A percentile compares a stretch with the other conserved stretches of the same genome.
phyloP scores from a whole-genome alignment of 2,113 vertebrate genomes.

The Lota lota region DNA sequence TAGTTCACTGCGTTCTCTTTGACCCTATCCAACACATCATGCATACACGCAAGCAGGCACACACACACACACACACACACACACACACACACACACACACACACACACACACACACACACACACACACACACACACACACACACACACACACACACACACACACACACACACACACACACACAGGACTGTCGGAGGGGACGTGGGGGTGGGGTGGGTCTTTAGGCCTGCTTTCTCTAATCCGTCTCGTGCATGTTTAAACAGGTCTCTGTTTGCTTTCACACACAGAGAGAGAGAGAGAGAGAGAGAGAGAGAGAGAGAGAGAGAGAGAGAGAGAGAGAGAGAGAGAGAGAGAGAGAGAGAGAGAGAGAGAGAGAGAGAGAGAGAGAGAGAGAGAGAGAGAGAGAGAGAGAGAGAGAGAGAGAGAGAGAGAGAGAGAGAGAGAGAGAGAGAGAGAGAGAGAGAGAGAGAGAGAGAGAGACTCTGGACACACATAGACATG shows the following conservation, averaged over 20 bases:
- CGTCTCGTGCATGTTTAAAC: slow-evolving; percentile 39
- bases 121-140: too few species aligned
- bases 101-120: not conserved
- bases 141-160: too few species aligned
- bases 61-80: too few species aligned
- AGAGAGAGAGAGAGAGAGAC: slow-evolving; percentile 28
- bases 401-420: slow-evolving; percentile 15
- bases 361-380: slow-evolving; percentile 28
- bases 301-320: slow-evolving; percentile 28
- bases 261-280: slow-evolving; percentile 60
- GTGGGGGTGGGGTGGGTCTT: slow-evolving; percentile 9
- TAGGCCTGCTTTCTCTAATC: not conserved
- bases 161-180: not conserved
- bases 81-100: too few species aligned
- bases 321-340: slow-evolving; percentile 5
- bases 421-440: slow-evolving; percentile 24
- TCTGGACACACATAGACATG: slow-evolving; percentile 44
- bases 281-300: slow-evolving; percentile 24
- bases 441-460: slow-evolving; percentile 29
- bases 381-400: slow-evolving; percentile 28
- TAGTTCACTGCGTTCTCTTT: too few species aligned
- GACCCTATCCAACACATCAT: slow-evolving; percentile 20
- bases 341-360: slow-evolving; percentile 23
- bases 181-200: slow-evolving; percentile 16
- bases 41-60: too few species aligned